Evolutionary conservation across 2,797 vertebrate genomes (phyloP), one percentile per base, ranked within the genome.

Genomic region (Sebastiscus albofasciatus): DNA sequence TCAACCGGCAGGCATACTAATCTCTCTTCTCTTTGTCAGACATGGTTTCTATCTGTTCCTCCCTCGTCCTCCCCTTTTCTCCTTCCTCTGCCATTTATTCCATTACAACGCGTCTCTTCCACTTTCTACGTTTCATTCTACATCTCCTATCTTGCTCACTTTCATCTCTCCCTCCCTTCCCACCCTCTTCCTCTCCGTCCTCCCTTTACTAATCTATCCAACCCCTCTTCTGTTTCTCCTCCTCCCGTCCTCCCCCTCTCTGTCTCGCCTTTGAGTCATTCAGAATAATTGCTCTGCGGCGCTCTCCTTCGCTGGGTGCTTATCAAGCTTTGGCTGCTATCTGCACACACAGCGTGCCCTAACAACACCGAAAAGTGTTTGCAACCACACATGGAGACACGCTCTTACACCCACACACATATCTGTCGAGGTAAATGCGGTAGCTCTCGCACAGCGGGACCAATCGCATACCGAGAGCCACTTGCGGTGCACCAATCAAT

Each of bases 241-340:
- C 49, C 49, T 54, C 20, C 49, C 59, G 2, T 33, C 18, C 31
- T 34, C 59, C 26, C n/a, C 10, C 54, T 39, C 67, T 34, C 55
- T 0, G 12, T 80, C 82, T 88, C 66, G 39, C 80, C 81, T 69
- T 64, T 39, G 59, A 81, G 75, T 77, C 87, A 87, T 90, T 86
- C 72, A 59, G 67, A 79, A 81, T 89, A 89, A 89, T 89, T 83
- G 84, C 79, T 82, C 80, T 80, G 82, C 65, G 20, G 78, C 29
- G 3, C 73, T 79, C 61, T 39, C 52, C 33, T 76, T 80, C 11
- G 14, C 80, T 61, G 26, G 58, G 67, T 67, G 67, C 79, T 88
- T 84, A 86, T 91, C 79, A 68, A 75, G 77, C 67, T 31, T 60
- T 11, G 27, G 62, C 61, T 83, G 77, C 74, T 78, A 73, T 81